Percentiles rank a stretch among this genome's conserved stretches.
Evolutionary conservation across 35 echinoderm and acorn worm genomes (phyloP).

Genomic region (Patiria miniata): DNA sequence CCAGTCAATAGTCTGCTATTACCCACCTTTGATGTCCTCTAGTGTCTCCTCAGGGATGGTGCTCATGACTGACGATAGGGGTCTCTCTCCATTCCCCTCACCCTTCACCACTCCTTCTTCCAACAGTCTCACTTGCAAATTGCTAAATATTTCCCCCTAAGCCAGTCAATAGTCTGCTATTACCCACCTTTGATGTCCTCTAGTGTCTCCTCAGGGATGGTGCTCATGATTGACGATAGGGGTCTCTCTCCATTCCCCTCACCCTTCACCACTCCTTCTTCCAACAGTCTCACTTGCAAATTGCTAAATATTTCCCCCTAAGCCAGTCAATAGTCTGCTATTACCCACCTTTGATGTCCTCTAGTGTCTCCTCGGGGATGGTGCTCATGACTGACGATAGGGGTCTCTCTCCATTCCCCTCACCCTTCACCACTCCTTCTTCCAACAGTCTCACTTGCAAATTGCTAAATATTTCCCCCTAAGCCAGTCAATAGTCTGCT

Average conservation of each 20-base stretch:
- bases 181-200: conserved; percentile 96
- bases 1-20: background rate
- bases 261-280: conserved; percentile 57
- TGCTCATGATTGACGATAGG: conserved; percentile 73
- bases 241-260: conserved; percentile 71
- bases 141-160: no score
- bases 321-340: no score
- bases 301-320: no score
- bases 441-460: conserved; percentile 71
- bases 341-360: conserved; percentile 94
- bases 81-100: conserved; percentile 66
- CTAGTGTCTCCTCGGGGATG: conserved; percentile 62
- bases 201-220: conserved; percentile 56
- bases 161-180: no score
- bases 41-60: conserved; percentile 60
- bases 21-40: conserved; percentile 96
- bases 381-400: conserved; percentile 75
- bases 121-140: conserved; percentile 65
- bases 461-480: no score
- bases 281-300: conserved; percentile 65
- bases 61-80: conserved; percentile 74
- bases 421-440: conserved; percentile 46
- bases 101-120: conserved; percentile 64
- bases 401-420: conserved; percentile 71
- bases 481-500: no score